Base-by-base conservation (phyloP, 1,140 invertebrate species). In the Saccostrea glomerata region DNA sequence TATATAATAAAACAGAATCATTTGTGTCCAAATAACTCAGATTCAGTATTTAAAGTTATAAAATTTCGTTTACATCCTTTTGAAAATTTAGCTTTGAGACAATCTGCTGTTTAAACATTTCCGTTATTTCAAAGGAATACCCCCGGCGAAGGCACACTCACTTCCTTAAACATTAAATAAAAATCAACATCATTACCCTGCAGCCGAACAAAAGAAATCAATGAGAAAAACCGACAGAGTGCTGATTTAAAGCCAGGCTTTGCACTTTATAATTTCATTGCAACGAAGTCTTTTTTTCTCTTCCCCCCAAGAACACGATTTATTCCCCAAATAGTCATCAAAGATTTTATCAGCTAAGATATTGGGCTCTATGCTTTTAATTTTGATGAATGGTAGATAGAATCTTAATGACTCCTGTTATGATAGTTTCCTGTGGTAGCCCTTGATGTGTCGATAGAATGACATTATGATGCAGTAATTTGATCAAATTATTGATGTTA, bases 151-250 rank as follows among this genome's bases (percentile, higher is more conserved):
- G 11, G 70, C 15, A 30, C 25, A 36, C 15, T 77, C 30, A 77
- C 25, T 13, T 77, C 25, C 70, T 30, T 77, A 15, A 30, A 30
- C 70, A 77, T 77, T 77, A 77, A 77, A 77, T 77, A 77, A 77
- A 77, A 77, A 77, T 77, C 70, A 77, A 9, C 13, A 36, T 36
- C 70, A 30, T 36, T 25, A 77, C 25, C 70, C 70, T 13, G 30
- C 23, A 36, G 25, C 23, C 25, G 15, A 15, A 36, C 13, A 25
- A 2, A 25, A 77, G 30, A 77, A 77, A 77, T 77, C 70, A 30
- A 77, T 77, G 70, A 12, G 13, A 36, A 30, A 77, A 63, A 77
- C 23, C 23, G 70, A 36, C 13, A 77, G 11, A 30, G 30, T 36
- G 25, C 9, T 77, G 70, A 77, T 77, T 77, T 30, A 25, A 36